Conservation (phyloP, 2,113 vertebrate genomes). For the Nibea coibor region DNA sequence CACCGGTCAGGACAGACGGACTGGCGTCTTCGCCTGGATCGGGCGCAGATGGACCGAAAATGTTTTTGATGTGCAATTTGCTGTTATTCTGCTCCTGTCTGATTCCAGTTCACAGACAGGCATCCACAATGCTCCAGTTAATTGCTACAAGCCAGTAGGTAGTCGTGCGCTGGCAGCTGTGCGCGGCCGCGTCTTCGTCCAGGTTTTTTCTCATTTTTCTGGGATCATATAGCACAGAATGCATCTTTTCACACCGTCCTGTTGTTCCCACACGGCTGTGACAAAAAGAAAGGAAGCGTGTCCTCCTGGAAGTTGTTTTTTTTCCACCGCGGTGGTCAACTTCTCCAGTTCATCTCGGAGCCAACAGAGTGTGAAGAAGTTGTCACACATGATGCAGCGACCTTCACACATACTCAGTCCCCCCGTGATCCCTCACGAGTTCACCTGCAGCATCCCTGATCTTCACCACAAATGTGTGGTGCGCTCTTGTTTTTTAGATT, state of each 20-base stretch:
- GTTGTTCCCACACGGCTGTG: neutral
- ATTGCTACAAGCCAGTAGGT: conserved; percentile 39
- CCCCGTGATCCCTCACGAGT: neutral
- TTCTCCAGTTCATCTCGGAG: neutral
- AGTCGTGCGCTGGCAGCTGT: conserved; percentile 7
- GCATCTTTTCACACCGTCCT: neutral
- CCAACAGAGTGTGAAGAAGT: conserved; percentile 19
- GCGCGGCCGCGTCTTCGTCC: conserved; percentile 7
- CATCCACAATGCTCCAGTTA: conserved; percentile 44
- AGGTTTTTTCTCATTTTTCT: neutral
- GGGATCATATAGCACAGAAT: neutral
- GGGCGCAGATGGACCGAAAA: neutral
- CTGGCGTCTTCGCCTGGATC: conserved; percentile 20
- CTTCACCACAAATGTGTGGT: neutral
- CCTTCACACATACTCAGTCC: neutral
- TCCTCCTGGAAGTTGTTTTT: neutral
- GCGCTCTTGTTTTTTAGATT: too few relatives aligned
- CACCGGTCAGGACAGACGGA: neutral
- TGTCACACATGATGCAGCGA: conserved; percentile 5
- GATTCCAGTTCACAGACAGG: conserved; percentile 37
- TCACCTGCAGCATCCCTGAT: neutral
- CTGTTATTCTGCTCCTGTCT: conserved; percentile 33
- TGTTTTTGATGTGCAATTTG: conserved; percentile 46
- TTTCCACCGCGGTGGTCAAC: neutral
- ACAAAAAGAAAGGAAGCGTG: neutral